phyloP scores from a whole-genome alignment of 2,113 vertebrate genomes.

The Acanthisitta chloris region DNA sequence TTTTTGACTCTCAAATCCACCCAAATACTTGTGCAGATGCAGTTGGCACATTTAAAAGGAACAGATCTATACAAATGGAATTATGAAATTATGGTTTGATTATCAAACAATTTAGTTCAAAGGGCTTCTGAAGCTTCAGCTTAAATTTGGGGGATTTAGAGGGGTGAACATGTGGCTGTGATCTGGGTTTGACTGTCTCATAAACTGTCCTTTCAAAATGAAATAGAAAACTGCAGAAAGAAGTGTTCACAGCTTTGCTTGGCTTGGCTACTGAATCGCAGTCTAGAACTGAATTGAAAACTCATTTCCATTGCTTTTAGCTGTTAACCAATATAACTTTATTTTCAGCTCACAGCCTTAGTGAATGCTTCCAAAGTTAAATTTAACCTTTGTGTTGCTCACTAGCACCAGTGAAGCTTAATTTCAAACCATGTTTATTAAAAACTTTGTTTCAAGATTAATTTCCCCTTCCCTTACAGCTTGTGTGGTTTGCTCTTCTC shows the following conservation, averaged over 20 bases:
- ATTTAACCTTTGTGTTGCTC: constrained; percentile 1
- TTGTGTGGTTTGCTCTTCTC: neutral
- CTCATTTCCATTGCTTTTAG: constrained; percentile 23
- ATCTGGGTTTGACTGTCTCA: neutral
- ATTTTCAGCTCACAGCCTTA: constrained; percentile 2
- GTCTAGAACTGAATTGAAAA: neutral
- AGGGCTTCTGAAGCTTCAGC: neutral
- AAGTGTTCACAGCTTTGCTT: neutral
- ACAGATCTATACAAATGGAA: neutral
- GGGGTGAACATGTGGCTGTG: neutral
- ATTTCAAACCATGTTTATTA: constrained; percentile 8
- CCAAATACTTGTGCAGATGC: neutral
- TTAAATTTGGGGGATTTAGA: neutral
- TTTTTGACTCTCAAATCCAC: neutral
- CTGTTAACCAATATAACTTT: constrained; percentile 54
- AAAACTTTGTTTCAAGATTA: constrained; percentile 64
- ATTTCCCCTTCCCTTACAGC: constrained; percentile 36
- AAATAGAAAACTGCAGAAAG: neutral
- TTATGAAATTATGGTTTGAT: neutral
- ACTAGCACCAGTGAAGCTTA: neutral
- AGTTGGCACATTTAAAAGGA: neutral
- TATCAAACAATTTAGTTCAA: neutral
- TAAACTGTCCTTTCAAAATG: neutral
- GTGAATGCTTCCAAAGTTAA: neutral
- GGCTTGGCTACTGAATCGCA: neutral